Evolutionary conservation across 2,888 invertebrate genomes (phyloP), one percentile per base, ranked within the genome.

Genomic region (Bombyx huttoni): DNA sequence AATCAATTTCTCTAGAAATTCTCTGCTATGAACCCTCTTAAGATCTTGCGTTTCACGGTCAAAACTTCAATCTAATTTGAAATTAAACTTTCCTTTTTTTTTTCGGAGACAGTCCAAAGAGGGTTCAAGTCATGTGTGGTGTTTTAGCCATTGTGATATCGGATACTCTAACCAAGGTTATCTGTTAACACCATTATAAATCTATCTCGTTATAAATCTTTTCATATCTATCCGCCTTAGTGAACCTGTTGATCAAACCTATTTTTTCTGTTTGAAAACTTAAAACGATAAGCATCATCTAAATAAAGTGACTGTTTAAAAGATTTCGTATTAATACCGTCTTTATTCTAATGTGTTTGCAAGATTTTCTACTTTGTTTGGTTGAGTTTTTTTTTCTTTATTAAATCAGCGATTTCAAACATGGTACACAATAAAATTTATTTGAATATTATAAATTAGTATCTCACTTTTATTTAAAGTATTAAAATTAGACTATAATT

Each of bases 171-270:
- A 56, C 46, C 45, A 54, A 55, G 54, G 55, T 61, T 64, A 65
- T 65, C 65, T 63, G 49, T 13, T 54, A 58, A 59, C 52, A 54
- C 49, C 56, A 57, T 60, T 62, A 62, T 65, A 65, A 64, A 68
- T 65, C 64, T 61, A 68, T 66, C 65, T 62, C 51, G 24, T 50
- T 54, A 57, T 68, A 69, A 67, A 71, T 73, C 66, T 65, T 51
- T 54, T 65, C 66, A 67, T 70, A 66, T 68, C 46, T 33, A 40
- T 40, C 40, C 5, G 40, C 40, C 7, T 40, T 40, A 40, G 5
- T 12, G 40, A 40, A 6, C 40, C 12, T 12, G 40, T 40, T 10
- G 9, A 10, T 40, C 7, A 10, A 40, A 10, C 40, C 40, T 40
- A 40, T 12, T 40, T 40, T 40, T 40, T 24, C 24, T 40, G 40